Evolutionary conservation across 2,113 vertebrate species (phyloP).

Genomic region (Nymphicus hollandicus): DNA sequence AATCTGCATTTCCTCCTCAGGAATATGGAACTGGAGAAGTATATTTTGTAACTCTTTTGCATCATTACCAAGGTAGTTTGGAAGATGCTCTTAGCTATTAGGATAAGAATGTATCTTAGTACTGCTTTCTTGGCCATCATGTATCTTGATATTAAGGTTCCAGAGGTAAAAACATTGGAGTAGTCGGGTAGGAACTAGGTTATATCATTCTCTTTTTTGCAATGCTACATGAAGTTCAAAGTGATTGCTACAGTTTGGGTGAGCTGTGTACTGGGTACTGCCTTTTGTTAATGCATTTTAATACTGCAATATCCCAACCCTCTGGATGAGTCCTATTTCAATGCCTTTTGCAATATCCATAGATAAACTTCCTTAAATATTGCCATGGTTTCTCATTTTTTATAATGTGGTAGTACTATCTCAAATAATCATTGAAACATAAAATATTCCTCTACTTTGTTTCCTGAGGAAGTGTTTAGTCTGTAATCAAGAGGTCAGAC

Average conservation of each 20-base stretch:
- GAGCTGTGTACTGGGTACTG: not conserved
- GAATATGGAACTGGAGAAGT: not conserved
- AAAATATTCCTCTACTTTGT: constrained; percentile 13
- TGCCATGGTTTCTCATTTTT: not conserved
- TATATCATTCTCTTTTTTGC: not conserved
- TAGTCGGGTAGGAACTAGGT: not conserved
- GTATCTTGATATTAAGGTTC: not conserved
- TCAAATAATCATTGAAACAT: not conserved
- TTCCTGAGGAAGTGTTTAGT: constrained; percentile 22
- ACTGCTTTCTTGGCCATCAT: not conserved
- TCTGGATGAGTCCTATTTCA: not conserved
- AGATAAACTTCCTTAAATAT: not conserved
- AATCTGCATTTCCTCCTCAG: not conserved
- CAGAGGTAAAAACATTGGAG: not conserved
- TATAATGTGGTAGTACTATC: not conserved
- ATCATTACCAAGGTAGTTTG: not conserved
- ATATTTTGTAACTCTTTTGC: not conserved
- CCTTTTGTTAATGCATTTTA: not conserved
- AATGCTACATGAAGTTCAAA: not conserved
- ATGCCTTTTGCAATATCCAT: not conserved
- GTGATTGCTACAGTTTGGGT: not conserved
- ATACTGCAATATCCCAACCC: not conserved
- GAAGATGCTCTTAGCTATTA: not conserved
- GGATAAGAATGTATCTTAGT: not conserved
- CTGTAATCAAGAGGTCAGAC: constrained; percentile 21